Evolutionary conservation across 2,888 invertebrate genomes (phyloP), one percentile per base, ranked within the genome.

Genomic region (Diadegma fenestrale): DNA sequence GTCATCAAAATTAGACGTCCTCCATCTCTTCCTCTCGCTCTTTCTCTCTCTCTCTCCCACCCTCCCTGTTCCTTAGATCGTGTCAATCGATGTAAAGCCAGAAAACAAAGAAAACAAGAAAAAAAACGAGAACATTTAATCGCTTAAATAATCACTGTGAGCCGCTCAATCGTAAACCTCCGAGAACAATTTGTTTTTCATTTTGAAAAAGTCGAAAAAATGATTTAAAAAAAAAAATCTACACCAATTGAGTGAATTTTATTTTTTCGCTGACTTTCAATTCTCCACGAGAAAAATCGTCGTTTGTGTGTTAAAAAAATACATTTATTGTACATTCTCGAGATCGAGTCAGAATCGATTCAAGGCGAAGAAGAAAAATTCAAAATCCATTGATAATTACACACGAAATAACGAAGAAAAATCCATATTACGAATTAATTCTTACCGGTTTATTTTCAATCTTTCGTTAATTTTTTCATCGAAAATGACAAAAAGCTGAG

Each of bases 71-170:
- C 66, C 41, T 75, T 87, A 87, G 88, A 82, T 84, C 85, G 86
- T 87, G 86, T 87, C 87, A 85, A 87, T 90, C 88, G 89, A 90
- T 90, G 89, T 90, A 87, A 88, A 73, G 88, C 81, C 80, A 83
- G 63, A 73, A 58, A 51, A 76, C 78, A 64, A 61, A 17, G 37
- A 68, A 80, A 63, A 66, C 45, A 58, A 84, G 82, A 80, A 51
- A 75, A 82, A 86, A n/a, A 63, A 80, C 22, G 33, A 84, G 75
- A 61, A 76, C 75, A 86, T 82, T 87, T 87, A 85, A 84, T 90
- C 86, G 88, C 87, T 89, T 88, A 86, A 82, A 88, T 91, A 54
- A 88, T 88, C 88, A 81, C 66, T 89, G 86, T 88, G 89, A 90
- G 88, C 86, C 89, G 89, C 89, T 90, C 89, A 89, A 89, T 87